phyloP scores from a whole-genome alignment of 2,113 vertebrate genomes.

The Speoplatyrhinus poulsoni region DNA sequence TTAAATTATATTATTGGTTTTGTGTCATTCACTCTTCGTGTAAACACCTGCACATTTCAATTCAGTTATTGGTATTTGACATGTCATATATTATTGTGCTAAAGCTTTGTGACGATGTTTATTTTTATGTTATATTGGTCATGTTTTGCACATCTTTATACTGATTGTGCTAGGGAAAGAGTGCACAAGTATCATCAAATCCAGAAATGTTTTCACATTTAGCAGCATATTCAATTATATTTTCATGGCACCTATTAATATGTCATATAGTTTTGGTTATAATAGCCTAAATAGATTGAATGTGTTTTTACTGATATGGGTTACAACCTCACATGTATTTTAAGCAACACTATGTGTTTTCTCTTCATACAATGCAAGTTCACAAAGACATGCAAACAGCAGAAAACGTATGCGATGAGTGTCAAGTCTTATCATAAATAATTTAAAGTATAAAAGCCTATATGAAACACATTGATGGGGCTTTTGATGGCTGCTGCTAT shows the following conservation, averaged over 20 bases:
- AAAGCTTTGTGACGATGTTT: conserved; percentile 25
- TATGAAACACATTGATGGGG: conserved; percentile 53
- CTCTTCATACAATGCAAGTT: conserved; percentile 14
- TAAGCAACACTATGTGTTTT: conserved; percentile 4
- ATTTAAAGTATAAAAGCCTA: conserved; percentile 41
- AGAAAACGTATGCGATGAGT: conserved; percentile 1
- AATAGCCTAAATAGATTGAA: no score
- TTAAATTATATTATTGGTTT: conserved; percentile 27
- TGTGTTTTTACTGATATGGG: conserved; percentile 6
- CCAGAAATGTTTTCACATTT: no score
- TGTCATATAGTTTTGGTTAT: no score
- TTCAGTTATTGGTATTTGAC: conserved; percentile 28
- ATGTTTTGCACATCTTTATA: conserved; percentile 37
- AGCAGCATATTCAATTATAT: no score
- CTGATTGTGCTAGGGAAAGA: neutral
- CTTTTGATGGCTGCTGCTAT: conserved; percentile 68
- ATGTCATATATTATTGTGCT: conserved; percentile 25
- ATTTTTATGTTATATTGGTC: conserved; percentile 43
- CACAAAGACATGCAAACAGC: conserved; percentile 27
- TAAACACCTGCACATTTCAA: conserved; percentile 39
- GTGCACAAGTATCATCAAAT: neutral
- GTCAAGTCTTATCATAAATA: conserved; percentile 41
- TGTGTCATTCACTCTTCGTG: conserved; percentile 39
- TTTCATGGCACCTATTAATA: no score
- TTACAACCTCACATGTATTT: neutral